Conservation (phyloP, 2,888 invertebrate species). For the Cryptus viduatorius region DNA sequence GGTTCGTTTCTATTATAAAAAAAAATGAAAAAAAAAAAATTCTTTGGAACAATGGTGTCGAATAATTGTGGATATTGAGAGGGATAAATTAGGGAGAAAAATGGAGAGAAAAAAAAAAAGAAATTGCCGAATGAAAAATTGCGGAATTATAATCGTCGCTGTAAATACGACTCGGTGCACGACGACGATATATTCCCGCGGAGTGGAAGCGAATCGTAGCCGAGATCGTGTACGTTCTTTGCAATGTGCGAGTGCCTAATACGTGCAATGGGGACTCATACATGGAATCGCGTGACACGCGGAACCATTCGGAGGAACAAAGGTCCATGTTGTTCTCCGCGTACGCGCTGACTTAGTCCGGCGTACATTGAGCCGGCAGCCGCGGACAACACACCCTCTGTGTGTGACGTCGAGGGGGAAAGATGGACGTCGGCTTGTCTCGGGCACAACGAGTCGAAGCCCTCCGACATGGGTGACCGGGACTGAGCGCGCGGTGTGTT, state of each 20-base stretch:
- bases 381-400: constrained; percentile 68
- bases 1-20: neutral
- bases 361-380: constrained; percentile 47
- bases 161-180: constrained; percentile 38
- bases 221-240: neutral
- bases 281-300: constrained; percentile 49
- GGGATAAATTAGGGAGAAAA: constrained; percentile 19
- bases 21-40: neutral
- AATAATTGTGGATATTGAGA: constrained; percentile 41
- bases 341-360: constrained; percentile 46
- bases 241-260: constrained; percentile 4
- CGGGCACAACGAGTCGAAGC: constrained; percentile 47
- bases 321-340: constrained; percentile 66
- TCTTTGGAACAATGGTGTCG: constrained; percentile 30
- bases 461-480: constrained; percentile 43
- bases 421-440: constrained; percentile 65
- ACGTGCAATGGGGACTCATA: neutral
- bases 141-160: constrained; percentile 53
- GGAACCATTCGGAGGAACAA: constrained; percentile 64
- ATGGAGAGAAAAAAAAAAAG: neutral
- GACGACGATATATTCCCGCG: constrained; percentile 37
- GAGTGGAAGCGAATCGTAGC: constrained; percentile 9
- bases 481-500: constrained; percentile 31
- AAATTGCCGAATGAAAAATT: constrained; percentile 4
- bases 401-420: constrained; percentile 64